Base-by-base conservation (phyloP, 2,888 invertebrate species). In the Clepsis dumicolana region DNA sequence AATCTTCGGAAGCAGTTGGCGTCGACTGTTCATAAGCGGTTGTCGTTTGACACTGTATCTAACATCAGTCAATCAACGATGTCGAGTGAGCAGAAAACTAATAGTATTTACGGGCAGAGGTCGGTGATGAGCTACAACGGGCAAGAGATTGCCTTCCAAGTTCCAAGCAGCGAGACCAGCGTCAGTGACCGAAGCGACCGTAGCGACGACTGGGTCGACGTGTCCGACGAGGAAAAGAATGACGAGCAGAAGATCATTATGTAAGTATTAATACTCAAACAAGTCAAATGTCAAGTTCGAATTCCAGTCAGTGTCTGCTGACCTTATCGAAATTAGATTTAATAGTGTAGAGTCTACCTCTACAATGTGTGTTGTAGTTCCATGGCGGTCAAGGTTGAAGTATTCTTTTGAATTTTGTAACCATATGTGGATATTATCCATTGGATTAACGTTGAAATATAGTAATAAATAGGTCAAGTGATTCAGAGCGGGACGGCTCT, bases 191-290 rank as follows among this genome's bases (percentile, higher is more conserved):
- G 94, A 5, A 95, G 95, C 73, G 95, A 95, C 75, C 88, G 94
- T 18, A 95, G 95, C 72, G 96, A 96, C 72, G 95, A 96, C 76
- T 96, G 96, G 96, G 94, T 95, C 48, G 96, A 96, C 77, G 89
- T 96, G 14, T 94, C 95, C 4, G 95, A 95, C 79, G 94, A 94
- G 73, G 94, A 94, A 72, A 91, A 91, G 73, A 89, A 83, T 74
- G 90, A 89, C 60, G 89, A 93, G 70, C 93, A 91, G 73, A 91
- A 94, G 73, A 94, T 95, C 74, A 93, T 95, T 56, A 94, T 95
- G 95, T 95, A 83, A 94, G 95, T 94, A 70, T 67, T 41, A 59
- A 27, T 62, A 18, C 18, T 52, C 14, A 16, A 24, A 57, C 50
- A 57, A 29, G n/a, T 57, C 54, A 56, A 66, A 66, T 54, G 66